phyloP scores from a whole-genome alignment of 2,888 invertebrate species.

The Harmothoe impar region DNA sequence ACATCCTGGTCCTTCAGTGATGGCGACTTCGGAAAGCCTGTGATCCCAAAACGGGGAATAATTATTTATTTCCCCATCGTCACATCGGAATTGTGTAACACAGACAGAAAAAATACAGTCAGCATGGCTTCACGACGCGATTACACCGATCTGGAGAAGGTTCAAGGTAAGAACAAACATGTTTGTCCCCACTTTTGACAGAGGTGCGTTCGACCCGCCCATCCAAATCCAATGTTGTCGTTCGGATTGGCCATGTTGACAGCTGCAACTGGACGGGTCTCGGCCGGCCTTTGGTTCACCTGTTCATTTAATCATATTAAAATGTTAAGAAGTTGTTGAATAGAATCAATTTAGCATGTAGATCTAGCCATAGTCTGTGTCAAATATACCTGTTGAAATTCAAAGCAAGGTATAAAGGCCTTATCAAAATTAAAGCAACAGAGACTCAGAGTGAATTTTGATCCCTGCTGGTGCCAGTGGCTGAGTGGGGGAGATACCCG shows the following conservation, averaged over 20 bases:
- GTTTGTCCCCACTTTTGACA: not conserved
- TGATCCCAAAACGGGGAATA: constrained; percentile 43
- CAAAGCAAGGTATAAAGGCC: too few species aligned
- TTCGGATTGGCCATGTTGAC: not conserved
- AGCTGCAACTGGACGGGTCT: not conserved
- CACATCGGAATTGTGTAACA: not conserved
- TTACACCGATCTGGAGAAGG: constrained; percentile 59
- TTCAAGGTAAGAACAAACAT: constrained; percentile 41
- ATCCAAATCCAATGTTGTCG: not conserved
- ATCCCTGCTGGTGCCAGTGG: too few species aligned
- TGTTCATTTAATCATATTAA: too few species aligned
- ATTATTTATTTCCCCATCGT: constrained; percentile 55
- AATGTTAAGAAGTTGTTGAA: too few species aligned
- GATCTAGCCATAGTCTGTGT: too few species aligned
- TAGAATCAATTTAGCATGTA: too few species aligned
- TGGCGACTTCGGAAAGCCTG: constrained; percentile 51
- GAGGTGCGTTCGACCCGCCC: not conserved
- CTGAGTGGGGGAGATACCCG: too few species aligned
- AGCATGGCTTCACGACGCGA: constrained; percentile 48
- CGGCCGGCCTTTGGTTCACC: too few species aligned
- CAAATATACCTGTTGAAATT: too few species aligned
- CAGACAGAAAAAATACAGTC: constrained; percentile 9
- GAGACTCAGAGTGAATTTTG: too few species aligned
- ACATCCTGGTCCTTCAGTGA: constrained; percentile 62
- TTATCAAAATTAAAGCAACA: too few species aligned